Percentiles rank a stretch among this genome's conserved stretches.
phyloP scores from a whole-genome alignment of 2,888 invertebrate genomes.

The Melipona bicolor region DNA sequence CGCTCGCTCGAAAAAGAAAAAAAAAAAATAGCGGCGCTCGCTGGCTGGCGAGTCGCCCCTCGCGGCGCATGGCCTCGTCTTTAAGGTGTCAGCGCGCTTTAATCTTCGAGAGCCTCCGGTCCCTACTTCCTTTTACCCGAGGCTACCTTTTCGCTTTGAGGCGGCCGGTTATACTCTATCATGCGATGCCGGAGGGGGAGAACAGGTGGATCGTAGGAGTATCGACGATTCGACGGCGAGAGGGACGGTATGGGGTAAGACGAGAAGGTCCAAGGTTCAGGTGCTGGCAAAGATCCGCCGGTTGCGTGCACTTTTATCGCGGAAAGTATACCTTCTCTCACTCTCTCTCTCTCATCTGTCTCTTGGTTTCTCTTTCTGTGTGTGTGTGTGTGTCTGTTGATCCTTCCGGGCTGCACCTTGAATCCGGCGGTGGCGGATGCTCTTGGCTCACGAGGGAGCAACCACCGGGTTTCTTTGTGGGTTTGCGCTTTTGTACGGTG shows the following conservation, averaged over 20 bases:
- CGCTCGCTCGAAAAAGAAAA: not conserved
- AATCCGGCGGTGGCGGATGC: constrained; percentile 6
- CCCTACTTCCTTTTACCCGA: constrained; percentile 42
- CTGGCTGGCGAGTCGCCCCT: constrained; percentile 41
- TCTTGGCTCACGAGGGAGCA: not conserved
- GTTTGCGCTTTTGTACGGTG: not conserved
- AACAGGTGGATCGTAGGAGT: constrained; percentile 79
- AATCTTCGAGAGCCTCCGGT: constrained; percentile 45
- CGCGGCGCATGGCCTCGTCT: constrained; percentile 38
- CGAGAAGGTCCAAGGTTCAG: constrained; percentile 63
- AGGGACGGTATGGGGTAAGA: constrained; percentile 58
- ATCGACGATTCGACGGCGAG: constrained; percentile 62
- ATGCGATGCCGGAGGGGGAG: constrained; percentile 64
- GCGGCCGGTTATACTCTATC: constrained; percentile 71
- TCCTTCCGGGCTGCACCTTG: constrained; percentile 19
- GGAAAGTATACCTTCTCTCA: not conserved
- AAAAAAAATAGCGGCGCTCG: not conserved
- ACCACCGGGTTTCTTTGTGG: constrained; percentile 5
- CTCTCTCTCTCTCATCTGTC: not conserved
- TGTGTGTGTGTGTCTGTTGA: not conserved
- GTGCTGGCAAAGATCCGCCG: constrained; percentile 41
- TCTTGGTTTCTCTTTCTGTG: too few species aligned
- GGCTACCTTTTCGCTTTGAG: constrained; percentile 38
- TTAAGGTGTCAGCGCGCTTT: constrained; percentile 64
- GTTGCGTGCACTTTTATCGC: constrained; percentile 41